Base-by-base conservation (phyloP, 37 sponge, comb jelly and placozoan genomes). In the Geodia barretti region DNA sequence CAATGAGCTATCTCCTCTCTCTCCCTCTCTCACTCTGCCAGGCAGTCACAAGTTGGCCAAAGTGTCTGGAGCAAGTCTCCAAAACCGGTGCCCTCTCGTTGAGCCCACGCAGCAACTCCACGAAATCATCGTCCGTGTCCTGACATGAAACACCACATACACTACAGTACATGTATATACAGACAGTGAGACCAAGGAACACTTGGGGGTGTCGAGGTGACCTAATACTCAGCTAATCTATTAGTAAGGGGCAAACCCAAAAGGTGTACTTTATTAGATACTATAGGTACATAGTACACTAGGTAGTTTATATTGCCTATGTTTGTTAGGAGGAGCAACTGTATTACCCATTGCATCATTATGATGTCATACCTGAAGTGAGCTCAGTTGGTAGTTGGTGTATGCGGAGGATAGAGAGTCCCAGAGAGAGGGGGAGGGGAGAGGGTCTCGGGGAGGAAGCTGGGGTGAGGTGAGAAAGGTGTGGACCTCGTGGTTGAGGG, bases 41-140 rank as follows among this genome's bases (percentile, higher is more conserved):
- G 25, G 78, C 19, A 29, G 54, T 17, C 11, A 83, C 72, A 66
- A 78, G 32, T 24, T 72, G 34, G 66, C 23, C 14, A 67, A 83
- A 3, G 54, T 65, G 84, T 89, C 62, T 11, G 60, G 36, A 54
- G n/a, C 30, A 41, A 24, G 77, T 58, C 32, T 65, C 32, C 31
- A 89, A 23, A 1, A 41, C 37, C 9, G 89, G 73, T 1, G 64
- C n/a, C 0, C 58, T 26, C 1, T 72, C 60, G 32, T 83, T 73
- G 43, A 83, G 60, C 21, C 47, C 29, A 37, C 64, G 35, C 33
- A 83, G 78, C 41, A 73, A 79, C 1, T 29, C 65, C 9, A 47
- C 1, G 31, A 89, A 78, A 21, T 71, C 35, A 1, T 89, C 89
- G 20, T 89, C 89, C 2, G 89, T 73, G 31, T 89, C 89, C 79